Percentiles rank a stretch among this genome's conserved stretches.
phyloP scores from a whole-genome alignment of 2,888 invertebrate genomes.

The Sthenelais limicola region DNA sequence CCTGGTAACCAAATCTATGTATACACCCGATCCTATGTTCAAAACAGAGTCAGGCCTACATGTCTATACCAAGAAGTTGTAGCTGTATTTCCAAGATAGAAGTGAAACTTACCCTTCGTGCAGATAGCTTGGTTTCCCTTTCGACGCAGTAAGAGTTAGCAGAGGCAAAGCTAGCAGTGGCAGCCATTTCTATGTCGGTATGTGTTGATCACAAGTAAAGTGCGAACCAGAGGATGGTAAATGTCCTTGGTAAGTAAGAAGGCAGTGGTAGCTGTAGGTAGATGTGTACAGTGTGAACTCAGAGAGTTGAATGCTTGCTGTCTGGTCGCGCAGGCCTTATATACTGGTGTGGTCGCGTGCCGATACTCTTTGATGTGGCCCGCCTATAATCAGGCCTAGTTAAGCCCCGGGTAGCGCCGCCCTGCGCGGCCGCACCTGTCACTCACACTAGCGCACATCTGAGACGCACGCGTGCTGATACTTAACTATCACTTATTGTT shows the following conservation, averaged over 20 bases:
- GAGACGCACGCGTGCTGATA: conserved; percentile 10
- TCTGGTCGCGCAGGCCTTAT: not conserved
- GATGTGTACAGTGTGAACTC: conserved; percentile 10
- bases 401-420: conserved; percentile 7
- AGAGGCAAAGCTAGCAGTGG: conserved; percentile 15
- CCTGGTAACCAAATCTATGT: too few relatives aligned
- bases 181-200: not conserved
- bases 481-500: conserved; percentile 16
- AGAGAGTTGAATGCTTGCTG: not conserved
- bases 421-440: conserved; percentile 22
- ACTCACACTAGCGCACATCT: not conserved
- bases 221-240: too few relatives aligned
- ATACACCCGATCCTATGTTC: too few relatives aligned
- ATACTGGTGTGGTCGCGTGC: conserved; percentile 14
- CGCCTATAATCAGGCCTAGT: conserved; percentile 3
- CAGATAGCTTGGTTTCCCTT: conserved; percentile 5
- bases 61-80: too few relatives aligned
- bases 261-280: conserved; percentile 11
- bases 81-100: not conserved
- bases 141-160: conserved; percentile 16
- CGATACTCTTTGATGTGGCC: conserved; percentile 16
- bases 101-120: conserved; percentile 11
- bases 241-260: not conserved
- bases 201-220: not conserved
- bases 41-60: too few relatives aligned